Base-by-base conservation (phyloP, 1,140 invertebrate species). In the Brachionus plicatilis region DNA sequence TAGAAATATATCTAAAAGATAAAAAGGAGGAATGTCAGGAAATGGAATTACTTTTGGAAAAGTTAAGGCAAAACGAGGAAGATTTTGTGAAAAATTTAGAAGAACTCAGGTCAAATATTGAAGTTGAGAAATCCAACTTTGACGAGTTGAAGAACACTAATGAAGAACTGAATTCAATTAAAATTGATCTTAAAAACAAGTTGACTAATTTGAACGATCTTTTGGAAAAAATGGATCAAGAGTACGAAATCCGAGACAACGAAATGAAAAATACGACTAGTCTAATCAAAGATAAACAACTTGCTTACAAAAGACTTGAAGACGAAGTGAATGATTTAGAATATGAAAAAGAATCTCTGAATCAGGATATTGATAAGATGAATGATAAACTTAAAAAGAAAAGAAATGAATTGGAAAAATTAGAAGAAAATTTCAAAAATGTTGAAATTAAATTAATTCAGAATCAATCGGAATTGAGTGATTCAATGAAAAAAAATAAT, bases 301-400 rank as follows among this genome's bases (percentile, higher is more conserved):
- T 50, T 11, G 20, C 45, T 12, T 27, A 50, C 4, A 76, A 76
- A 14, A 24, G 45, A 50, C 12, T 76, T 27, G 43, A 76, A 50
- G 72, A 76, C n/a, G 72, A 76, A 50, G 12, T 76, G 27, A 37
- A 29, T 12, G 72, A 76, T 50, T 50, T 76, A 20, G 41, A 27
- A 29, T 76, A 76, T 29, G 72, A 76, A 76, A 76, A 76, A 53
- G 45, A 76, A 29, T 50, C 45, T 0, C 45, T 76, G 7, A 50
- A 12, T 50, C 72, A 76, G 29, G 72, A 76, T 29, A 6, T 76
- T 2, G 33, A 76, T 14, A 47, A 76, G 29, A 29, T 76, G 27
- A 76, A 50, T 29, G 72, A 76, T 27, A 76, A 76, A 76, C 2
- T 50, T 76, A 76, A 76, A 76, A 50, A 47, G 41, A 76, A 76